Evolutionary conservation across 2,113 vertebrate genomes (phyloP), one percentile per base, ranked within the genome.

Genomic region (Buteo buteo): DNA sequence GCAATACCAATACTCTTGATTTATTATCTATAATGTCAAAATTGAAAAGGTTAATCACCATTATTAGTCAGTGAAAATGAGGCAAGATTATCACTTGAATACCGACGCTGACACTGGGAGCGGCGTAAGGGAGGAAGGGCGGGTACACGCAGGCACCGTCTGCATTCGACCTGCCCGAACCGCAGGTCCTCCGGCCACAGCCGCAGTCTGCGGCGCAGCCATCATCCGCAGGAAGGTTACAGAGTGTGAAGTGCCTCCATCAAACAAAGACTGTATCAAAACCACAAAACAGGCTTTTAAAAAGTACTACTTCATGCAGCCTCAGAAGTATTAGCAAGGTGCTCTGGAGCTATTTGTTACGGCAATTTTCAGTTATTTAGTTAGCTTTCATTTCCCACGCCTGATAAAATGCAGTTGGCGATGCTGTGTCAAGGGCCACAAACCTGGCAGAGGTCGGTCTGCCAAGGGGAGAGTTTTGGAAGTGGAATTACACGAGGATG

Each of bases 31-130:
- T 91, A 91, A 92, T 50, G 94, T 94, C 94, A 96, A 82, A 95
- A 95, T 40, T 54, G 87, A 98, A 98, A 98, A 97, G 79, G 95
- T 96, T 97, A 97, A 97, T 96, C 95, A 67, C 78, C 47, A 42
- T 93, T 71, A 95, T 95, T 96, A 97, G 73, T 74, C 70, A 85
- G 89, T 50, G 87, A 62, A 96, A 98, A 97, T 24, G 93, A 97
- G 91, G 62, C 86, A 72, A 90, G 89, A 89, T 97, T 82, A 90
- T 95, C 92, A 62, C 91, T 69, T 4, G 80, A 78, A 82, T 66
- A 91, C 57, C 5, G 31, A 47, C 0, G 8, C 58, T 36, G 73
- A 34, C 65, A 17, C 24, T 1, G 52, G 50, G 57, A 92, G 42
- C 61, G 54, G 89, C 1, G 2, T 6, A 20, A 26, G 40, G 82